A percentile compares a stretch with the other conserved stretches of the same genome.
phyloP scores from a whole-genome alignment of 2,888 invertebrate genomes.

The Ormyrus pomaceus region DNA sequence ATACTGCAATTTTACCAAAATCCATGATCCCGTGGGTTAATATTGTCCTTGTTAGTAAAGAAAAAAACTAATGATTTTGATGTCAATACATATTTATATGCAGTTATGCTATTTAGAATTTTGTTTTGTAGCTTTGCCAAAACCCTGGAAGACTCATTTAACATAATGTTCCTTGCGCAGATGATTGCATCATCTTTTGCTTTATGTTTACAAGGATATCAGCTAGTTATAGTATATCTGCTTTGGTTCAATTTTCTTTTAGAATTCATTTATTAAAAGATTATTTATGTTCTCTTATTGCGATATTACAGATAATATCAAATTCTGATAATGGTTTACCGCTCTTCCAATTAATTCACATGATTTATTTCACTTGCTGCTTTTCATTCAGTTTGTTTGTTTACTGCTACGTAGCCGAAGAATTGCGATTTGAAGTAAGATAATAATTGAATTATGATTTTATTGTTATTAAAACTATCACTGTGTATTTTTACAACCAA shows the following conservation, averaged over 20 bases:
- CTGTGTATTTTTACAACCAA: not conserved
- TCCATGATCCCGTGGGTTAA: too few relatives aligned
- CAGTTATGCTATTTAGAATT: not conserved
- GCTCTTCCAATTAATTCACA: conserved; percentile 52
- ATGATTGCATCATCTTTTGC: conserved; percentile 44
- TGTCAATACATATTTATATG: too few relatives aligned
- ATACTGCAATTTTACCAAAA: too few relatives aligned
- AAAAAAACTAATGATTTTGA: too few relatives aligned
- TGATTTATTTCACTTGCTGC: conserved; percentile 53
- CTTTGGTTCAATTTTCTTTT: not conserved
- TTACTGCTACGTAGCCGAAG: conserved; percentile 56
- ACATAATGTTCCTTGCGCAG: conserved; percentile 48
- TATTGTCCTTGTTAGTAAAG: too few relatives aligned
- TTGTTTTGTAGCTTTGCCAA: conserved; percentile 41
- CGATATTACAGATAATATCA: conserved; percentile 32
- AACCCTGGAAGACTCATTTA: conserved; percentile 53
- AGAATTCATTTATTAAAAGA: not conserved
- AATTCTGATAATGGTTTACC: conserved; percentile 33
- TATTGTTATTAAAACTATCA: not conserved
- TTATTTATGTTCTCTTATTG: not conserved
- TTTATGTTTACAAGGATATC: conserved; percentile 54
- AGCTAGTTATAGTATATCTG: conserved; percentile 38
- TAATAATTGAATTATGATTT: not conserved
- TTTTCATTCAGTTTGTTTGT: conserved; percentile 52
- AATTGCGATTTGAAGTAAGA: conserved; percentile 50